Evolutionary conservation across 1,140 invertebrate species (phyloP).

Genomic region (Phymastichus coffea): DNA sequence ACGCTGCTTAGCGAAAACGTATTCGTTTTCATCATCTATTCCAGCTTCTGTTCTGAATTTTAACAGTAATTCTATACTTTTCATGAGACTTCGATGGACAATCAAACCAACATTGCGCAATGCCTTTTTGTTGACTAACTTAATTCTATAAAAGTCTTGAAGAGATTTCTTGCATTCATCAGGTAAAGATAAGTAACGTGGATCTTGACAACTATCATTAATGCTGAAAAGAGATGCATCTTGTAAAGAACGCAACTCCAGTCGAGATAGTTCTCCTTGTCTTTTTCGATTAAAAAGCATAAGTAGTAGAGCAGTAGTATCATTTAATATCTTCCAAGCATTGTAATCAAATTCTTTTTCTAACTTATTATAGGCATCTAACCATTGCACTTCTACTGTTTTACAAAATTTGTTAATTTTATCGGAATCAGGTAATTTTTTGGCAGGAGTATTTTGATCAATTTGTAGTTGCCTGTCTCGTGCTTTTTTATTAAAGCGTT

Average conservation of each 20-base stretch:
- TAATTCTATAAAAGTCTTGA: neutral
- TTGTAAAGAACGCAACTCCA: neutral
- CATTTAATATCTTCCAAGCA: neutral
- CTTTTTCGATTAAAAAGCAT: neutral
- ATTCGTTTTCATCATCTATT: neutral
- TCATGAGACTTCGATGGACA: neutral
- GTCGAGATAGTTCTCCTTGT: neutral
- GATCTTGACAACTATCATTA: neutral
- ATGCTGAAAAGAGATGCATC: neutral
- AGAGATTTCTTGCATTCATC: neutral
- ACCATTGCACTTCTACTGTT: neutral
- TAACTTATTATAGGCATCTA: neutral
- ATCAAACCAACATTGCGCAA: neutral
- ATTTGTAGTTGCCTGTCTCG: neutral
- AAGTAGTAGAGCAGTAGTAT: neutral
- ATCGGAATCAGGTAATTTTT: neutral
- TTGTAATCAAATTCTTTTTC: neutral
- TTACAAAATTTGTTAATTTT: neutral
- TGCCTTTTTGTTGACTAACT: neutral
- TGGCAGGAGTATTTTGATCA: neutral
- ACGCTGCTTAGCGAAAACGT: neutral
- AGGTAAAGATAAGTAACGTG: neutral
- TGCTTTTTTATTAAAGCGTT: neutral
- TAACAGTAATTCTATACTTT: neutral
- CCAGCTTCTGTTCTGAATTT: neutral